Percentiles rank a stretch among this genome's conserved stretches.
Conservation (phyloP, 2,888 invertebrate species). For the Noctua janthina region DNA sequence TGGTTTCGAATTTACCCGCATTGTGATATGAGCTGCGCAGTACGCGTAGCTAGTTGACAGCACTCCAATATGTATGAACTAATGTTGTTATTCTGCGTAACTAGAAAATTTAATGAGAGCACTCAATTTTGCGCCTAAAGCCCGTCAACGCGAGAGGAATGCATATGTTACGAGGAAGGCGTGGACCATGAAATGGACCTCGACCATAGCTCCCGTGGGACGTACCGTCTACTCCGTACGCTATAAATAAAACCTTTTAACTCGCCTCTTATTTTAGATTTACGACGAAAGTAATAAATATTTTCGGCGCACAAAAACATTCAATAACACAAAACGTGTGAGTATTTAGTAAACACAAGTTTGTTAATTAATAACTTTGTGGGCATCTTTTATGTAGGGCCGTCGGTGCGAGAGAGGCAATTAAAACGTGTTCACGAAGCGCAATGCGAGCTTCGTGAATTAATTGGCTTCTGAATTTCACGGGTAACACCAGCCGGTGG, state of each 20-base stretch:
- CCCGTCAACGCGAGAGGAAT: constrained; percentile 50
- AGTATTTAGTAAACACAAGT: constrained; percentile 60
- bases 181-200: constrained; percentile 57
- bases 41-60: not conserved
- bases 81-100: constrained; percentile 26
- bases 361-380: constrained; percentile 69
- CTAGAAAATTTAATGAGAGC: constrained; percentile 57
- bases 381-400: constrained; percentile 64
- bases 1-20: constrained; percentile 10
- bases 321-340: constrained; percentile 33
- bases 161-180: constrained; percentile 58
- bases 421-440: constrained; percentile 69
- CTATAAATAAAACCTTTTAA: constrained; percentile 79
- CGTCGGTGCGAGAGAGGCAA: constrained; percentile 70
- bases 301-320: constrained; percentile 49
- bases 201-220: constrained; percentile 66
- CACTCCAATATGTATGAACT: constrained; percentile 11
- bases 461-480: constrained; percentile 72
- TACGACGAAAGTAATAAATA: constrained; percentile 69
- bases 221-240: constrained; percentile 59
- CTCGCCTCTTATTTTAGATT: constrained; percentile 74
- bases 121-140: constrained; percentile 62
- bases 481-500: constrained; percentile 57
- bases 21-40: not conserved
- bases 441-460: constrained; percentile 65